These are phyloP conservation scores for Tricholaema leucomelas DNA, from an alignment of 2,113 vertebrate species.

Conservation along the genomic window DNA sequence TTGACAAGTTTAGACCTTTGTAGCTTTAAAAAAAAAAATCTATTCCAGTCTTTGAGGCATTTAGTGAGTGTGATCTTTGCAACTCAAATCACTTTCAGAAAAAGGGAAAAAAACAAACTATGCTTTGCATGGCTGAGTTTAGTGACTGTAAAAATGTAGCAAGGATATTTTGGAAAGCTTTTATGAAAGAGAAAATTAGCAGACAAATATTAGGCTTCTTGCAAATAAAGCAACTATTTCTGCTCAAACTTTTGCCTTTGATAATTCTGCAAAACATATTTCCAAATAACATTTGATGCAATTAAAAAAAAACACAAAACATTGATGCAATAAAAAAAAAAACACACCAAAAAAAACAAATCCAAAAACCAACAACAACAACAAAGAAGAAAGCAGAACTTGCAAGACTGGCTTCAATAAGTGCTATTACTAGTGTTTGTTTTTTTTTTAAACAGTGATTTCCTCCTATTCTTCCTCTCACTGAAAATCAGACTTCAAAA, in stretches of 20 bases:
- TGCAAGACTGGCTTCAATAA: background rate
- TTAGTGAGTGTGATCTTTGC: background rate
- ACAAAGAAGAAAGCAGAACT: background rate
- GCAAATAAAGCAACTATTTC: background rate
- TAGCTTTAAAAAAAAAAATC: background rate
- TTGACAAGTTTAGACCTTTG: background rate
- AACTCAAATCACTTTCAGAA: background rate
- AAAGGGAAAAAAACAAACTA: background rate
- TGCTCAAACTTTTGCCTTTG: background rate
- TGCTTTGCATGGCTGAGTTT: background rate
- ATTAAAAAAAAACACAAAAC: background rate
- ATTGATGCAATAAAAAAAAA: background rate
- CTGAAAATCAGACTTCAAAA: constrained; percentile 2
- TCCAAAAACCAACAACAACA: background rate
- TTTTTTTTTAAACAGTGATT: background rate
- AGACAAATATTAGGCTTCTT: background rate
- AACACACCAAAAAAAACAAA: too few species aligned
- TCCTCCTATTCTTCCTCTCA: background rate
- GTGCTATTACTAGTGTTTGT: background rate
- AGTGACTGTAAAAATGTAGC: background rate
- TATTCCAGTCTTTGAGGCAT: background rate
- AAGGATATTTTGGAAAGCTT: background rate
- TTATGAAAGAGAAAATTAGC: background rate
- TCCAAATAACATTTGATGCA: background rate
- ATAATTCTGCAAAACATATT: background rate